Evolutionary conservation across 64 coral and sea anemone genomes (phyloP), one percentile per base, ranked within the genome.

Genomic region (Montipora cactus): DNA sequence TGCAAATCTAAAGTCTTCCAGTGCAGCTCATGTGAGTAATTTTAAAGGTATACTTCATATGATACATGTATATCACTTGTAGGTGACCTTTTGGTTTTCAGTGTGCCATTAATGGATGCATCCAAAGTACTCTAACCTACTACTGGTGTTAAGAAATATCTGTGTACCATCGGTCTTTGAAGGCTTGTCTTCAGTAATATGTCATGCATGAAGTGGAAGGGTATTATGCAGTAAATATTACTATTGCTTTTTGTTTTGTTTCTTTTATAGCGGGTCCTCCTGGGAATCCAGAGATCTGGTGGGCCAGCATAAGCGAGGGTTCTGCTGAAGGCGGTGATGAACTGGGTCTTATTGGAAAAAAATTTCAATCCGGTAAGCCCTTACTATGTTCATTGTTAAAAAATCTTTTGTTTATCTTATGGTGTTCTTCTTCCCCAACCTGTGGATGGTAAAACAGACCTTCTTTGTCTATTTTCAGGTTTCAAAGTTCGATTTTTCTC

Each of bases 261-360:
- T 67, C 6, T 74, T 64, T 92, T 89, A 16, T 69, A 99, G 98
- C 98, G 96, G 98, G 95, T 81, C 92, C 98, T 12, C 87, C 98
- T 88, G 98, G 98, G 50, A 96, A 92, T 62, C 98, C 98, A 55
- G 98, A 99, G 84, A 96, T 99, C 79, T 96, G 95, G 98, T 99
- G 98, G 98, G 93, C 95, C 88, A 99, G 95, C 86, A 88, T 89
- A 25, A 94, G 57, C 70, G 92, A 99, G 92, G 98, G 98, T 92
- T 99, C 89, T 78, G 98, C 89, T 74, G 84, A 94, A 55, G 98
- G 98, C 49, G 94, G 94, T 49, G 92, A 96, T 67, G 98, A 99
- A 90, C 88, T 99, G 92, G 98, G 98, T 81, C 92, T 99, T 18
- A 99, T 99, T 96, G 98, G 98, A 53, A 99, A 99, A 85, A 99